A percentile compares a stretch with the other conserved stretches of the same genome.
Conservation (phyloP, 2,888 invertebrate species). For the Halictus quadricinctus region DNA sequence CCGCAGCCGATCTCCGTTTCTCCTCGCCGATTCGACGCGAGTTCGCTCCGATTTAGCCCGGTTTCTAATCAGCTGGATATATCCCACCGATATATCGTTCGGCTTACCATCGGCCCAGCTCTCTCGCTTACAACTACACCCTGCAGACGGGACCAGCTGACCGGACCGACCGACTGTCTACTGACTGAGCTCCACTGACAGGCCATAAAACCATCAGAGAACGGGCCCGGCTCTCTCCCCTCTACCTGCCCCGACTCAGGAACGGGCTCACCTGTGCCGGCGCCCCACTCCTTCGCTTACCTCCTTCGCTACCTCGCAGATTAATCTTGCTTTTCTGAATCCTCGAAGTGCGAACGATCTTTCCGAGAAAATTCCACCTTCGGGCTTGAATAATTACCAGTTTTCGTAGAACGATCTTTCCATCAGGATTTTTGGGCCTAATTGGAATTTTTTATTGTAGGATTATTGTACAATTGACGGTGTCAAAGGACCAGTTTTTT, state of each 20-base stretch:
- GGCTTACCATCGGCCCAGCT: constrained; percentile 63
- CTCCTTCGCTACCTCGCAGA: neutral
- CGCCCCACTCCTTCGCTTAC: constrained; percentile 26
- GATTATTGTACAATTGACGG: too few relatives aligned
- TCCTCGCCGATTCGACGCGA: constrained; percentile 49
- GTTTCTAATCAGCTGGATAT: constrained; percentile 48
- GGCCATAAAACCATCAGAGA: constrained; percentile 75
- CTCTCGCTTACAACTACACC: constrained; percentile 26
- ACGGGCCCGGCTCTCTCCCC: constrained; percentile 76
- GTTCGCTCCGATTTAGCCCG: constrained; percentile 21
- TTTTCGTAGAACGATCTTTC: too few relatives aligned
- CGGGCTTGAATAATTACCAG: too few relatives aligned
- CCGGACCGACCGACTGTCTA: constrained; percentile 78
- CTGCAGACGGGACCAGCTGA: constrained; percentile 75
- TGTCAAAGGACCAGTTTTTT: too few relatives aligned
- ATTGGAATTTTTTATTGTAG: too few relatives aligned
- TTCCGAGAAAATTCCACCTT: neutral
- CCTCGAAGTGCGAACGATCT: neutral
- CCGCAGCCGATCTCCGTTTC: constrained; percentile 59
- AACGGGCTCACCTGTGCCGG: constrained; percentile 38
- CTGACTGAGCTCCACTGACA: constrained; percentile 79
- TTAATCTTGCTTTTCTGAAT: neutral
- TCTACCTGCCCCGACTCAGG: constrained; percentile 71
- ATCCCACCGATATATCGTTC: constrained; percentile 24
- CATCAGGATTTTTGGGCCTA: too few relatives aligned